Percentiles rank a stretch among this genome's conserved stretches.
Conservation (phyloP, 1,140 invertebrate genomes). For the Hesperophylax magnus region DNA sequence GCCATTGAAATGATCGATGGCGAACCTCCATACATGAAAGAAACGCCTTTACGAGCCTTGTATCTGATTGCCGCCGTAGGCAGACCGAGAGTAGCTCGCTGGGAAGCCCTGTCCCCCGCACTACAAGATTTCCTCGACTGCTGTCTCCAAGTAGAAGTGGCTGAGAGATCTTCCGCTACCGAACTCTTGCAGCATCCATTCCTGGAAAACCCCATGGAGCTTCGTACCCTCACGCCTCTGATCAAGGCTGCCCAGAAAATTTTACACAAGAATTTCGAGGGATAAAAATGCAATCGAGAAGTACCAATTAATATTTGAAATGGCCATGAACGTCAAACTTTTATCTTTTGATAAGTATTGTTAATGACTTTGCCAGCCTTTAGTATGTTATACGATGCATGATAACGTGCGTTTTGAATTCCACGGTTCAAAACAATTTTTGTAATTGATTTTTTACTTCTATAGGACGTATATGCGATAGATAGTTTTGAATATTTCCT, state of each 20-base stretch:
- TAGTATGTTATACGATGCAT: no score
- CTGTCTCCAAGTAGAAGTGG: conserved; percentile 94
- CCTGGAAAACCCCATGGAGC: conserved; percentile 86
- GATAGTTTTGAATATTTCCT: no score
- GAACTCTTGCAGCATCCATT: conserved; percentile 93
- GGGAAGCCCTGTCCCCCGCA: conserved; percentile 82
- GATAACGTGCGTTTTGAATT: no score
- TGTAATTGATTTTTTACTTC: no score
- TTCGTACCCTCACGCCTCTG: conserved; percentile 88
- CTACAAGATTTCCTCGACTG: conserved; percentile 90
- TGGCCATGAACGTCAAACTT: not conserved
- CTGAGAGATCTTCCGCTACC: conserved; percentile 86
- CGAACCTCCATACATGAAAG: conserved; percentile 95
- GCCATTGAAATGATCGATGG: conserved; percentile 99
- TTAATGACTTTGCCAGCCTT: not conserved
- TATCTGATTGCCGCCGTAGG: conserved; percentile 97
- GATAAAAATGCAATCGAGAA: conserved; percentile 5
- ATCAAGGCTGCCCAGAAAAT: conserved; percentile 91
- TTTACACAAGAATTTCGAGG: conserved; percentile 75
- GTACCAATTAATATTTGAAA: not conserved
- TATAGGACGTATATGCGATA: no score
- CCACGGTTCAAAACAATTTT: no score
- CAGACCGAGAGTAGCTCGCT: conserved; percentile 90
- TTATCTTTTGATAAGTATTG: conserved; percentile 8
- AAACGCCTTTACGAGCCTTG: conserved; percentile 93